These are phyloP conservation scores for Rhinichthys klamathensis DNA, from an alignment of 2,113 vertebrate species.

Conservation along the genomic window DNA sequence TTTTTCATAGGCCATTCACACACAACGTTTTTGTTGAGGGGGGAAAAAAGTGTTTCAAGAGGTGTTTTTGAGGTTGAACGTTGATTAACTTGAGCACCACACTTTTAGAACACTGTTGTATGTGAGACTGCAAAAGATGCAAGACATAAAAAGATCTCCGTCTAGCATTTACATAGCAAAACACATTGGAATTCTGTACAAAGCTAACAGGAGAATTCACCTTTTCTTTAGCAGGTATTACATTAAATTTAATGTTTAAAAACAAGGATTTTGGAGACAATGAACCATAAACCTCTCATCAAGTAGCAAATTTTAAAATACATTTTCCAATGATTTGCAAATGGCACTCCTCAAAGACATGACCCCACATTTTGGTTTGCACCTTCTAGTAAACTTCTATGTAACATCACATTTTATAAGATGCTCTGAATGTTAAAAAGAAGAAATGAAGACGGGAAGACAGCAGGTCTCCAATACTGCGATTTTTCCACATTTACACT, in stretches of 20 bases:
- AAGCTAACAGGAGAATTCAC: neutral
- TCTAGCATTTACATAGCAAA: neutral
- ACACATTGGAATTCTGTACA: neutral
- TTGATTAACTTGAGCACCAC: neutral
- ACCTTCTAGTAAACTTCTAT: neutral
- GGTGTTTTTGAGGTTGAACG: too few species aligned
- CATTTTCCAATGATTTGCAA: neutral
- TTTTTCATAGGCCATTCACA: neutral
- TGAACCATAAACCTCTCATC: neutral
- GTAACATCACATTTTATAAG: neutral
- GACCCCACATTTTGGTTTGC: neutral
- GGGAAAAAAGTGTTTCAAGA: too few species aligned
- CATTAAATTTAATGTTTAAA: constrained; percentile 20
- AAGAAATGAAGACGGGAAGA: neutral
- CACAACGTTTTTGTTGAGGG: too few species aligned
- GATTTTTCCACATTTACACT: constrained; percentile 50
- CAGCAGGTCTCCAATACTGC: constrained; percentile 22
- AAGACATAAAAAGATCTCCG: neutral
- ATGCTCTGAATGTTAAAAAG: neutral
- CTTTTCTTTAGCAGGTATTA: neutral
- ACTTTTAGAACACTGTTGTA: neutral
- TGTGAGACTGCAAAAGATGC: neutral
- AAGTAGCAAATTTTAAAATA: neutral
- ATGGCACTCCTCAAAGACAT: constrained; percentile 15
- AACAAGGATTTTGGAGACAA: neutral